A percentile compares a stretch with the other conserved stretches of the same genome.
phyloP scores from a whole-genome alignment of 2,113 vertebrate species.

The Panurus biarmicus region DNA sequence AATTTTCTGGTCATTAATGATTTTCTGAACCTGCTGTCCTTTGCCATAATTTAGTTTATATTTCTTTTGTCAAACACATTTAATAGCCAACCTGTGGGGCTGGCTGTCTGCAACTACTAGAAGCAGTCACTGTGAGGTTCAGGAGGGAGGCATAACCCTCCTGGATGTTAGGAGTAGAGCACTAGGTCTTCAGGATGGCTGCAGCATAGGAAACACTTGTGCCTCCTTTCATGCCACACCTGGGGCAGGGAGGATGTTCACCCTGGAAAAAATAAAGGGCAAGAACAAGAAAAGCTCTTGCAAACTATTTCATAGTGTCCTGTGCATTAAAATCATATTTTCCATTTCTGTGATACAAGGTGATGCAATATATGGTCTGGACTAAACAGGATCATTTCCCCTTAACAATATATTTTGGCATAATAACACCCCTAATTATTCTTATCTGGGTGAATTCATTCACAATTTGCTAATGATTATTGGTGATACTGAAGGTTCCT shows the following conservation, averaged over 20 bases:
- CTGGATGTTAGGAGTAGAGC: not conserved
- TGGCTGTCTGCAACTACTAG: conserved; percentile 19
- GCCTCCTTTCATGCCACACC: not conserved
- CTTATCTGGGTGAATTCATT: not conserved
- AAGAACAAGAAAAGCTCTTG: not conserved
- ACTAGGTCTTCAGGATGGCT: not conserved
- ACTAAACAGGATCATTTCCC: not conserved
- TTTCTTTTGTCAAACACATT: conserved; percentile 1
- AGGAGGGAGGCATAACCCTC: not conserved
- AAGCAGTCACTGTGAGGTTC: not conserved
- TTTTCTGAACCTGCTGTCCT: conserved; percentile 61
- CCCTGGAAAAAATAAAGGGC: not conserved
- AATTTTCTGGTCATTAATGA: conserved; percentile 72
- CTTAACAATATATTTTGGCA: not conserved
- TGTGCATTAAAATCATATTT: not conserved
- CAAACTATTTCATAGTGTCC: not conserved
- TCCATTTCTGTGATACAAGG: not conserved
- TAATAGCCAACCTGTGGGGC: conserved; percentile 22
- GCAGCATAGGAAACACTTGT: not conserved
- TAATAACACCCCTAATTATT: not conserved
- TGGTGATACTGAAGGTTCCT: not conserved
- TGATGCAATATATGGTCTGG: not conserved
- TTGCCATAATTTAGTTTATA: conserved; percentile 28
- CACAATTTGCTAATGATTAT: not conserved
- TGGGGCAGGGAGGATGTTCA: not conserved